Percentiles rank a stretch among this genome's conserved stretches.
Evolutionary conservation across 1,140 invertebrate genomes (phyloP).

Genomic region (Tachypleus tridentatus): DNA sequence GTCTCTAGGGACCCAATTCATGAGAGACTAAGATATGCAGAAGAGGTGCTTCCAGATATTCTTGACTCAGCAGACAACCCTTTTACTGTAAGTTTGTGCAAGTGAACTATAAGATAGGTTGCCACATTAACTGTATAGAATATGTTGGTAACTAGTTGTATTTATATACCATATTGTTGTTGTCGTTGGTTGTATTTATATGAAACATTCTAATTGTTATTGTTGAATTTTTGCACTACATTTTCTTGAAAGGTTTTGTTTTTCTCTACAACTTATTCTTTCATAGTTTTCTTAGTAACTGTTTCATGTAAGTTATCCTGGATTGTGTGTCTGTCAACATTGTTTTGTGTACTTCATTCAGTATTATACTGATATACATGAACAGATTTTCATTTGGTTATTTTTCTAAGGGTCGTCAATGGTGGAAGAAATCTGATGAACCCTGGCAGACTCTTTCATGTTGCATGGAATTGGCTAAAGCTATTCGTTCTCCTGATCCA

Average conservation of each 20-base stretch:
- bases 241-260: background rate
- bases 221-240: slow-evolving; percentile 6
- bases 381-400: background rate
- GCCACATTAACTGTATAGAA: too few species aligned
- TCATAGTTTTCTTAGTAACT: background rate
- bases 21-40: slow-evolving; percentile 69
- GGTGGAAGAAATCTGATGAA: slow-evolving; percentile 89
- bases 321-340: too few species aligned
- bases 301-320: too few species aligned
- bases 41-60: slow-evolving; percentile 71
- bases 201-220: slow-evolving; percentile 2
- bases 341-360: slow-evolving; percentile 2
- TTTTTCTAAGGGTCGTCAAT: slow-evolving; percentile 51
- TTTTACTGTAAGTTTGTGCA: slow-evolving; percentile 43
- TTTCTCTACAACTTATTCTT: background rate
- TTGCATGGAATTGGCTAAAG: slow-evolving; percentile 85
- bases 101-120: background rate
- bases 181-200: too few species aligned
- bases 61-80: slow-evolving; percentile 88
- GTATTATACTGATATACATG: background rate
- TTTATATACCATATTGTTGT: too few species aligned
- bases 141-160: too few species aligned
- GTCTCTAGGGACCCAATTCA: slow-evolving; percentile 40
- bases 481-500: slow-evolving; percentile 54
- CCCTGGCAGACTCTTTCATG: slow-evolving; percentile 97